Percentiles rank a stretch among this genome's conserved stretches.
These are phyloP conservation scores for Caenorhabditis tropicalis DNA, from an alignment of 1,140 invertebrate species.

Conservation along the genomic window DNA sequence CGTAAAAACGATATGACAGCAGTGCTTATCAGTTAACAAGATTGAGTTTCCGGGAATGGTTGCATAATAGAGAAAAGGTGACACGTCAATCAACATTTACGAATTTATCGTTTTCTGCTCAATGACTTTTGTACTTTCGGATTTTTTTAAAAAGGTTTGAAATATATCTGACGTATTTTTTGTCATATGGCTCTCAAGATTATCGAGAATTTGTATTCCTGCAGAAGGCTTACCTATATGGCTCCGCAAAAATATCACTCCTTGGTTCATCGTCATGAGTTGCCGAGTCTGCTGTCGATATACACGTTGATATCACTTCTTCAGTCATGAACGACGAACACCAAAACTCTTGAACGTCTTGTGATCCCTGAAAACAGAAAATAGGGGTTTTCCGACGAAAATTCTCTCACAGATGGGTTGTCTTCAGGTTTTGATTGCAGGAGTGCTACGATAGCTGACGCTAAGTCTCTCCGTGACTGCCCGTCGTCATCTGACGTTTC, in stretches of 20 bases:
- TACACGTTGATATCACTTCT: constrained; percentile 55
- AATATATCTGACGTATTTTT: too few species aligned
- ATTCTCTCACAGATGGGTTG: constrained; percentile 58
- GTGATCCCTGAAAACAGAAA: constrained; percentile 59
- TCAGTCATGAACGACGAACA: constrained; percentile 60
- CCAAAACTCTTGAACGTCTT: constrained; percentile 55
- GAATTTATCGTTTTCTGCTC: not conserved
- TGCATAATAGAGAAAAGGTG: not conserved
- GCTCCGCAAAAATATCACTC: constrained; percentile 63
- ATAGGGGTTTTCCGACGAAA: not conserved
- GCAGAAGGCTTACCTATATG: constrained; percentile 61
- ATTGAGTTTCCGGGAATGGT: not conserved
- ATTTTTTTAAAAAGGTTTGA: too few species aligned
- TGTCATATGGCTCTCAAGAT: too few species aligned
- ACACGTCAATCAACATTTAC: not conserved
- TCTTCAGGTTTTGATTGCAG: constrained; percentile 58
- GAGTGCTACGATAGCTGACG: constrained; percentile 63
- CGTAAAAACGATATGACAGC: not conserved
- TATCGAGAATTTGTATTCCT: constrained; percentile 4
- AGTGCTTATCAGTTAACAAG: constrained; percentile 12
- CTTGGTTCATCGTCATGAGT: constrained; percentile 61
- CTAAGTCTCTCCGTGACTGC: constrained; percentile 61
- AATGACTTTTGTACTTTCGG: not conserved
- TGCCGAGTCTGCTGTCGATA: constrained; percentile 60
- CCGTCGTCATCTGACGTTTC: constrained; percentile 71